Percentiles rank a stretch among this genome's conserved stretches.
phyloP scores from a whole-genome alignment of 1,140 invertebrate species.

The Lucilia cuprina region DNA sequence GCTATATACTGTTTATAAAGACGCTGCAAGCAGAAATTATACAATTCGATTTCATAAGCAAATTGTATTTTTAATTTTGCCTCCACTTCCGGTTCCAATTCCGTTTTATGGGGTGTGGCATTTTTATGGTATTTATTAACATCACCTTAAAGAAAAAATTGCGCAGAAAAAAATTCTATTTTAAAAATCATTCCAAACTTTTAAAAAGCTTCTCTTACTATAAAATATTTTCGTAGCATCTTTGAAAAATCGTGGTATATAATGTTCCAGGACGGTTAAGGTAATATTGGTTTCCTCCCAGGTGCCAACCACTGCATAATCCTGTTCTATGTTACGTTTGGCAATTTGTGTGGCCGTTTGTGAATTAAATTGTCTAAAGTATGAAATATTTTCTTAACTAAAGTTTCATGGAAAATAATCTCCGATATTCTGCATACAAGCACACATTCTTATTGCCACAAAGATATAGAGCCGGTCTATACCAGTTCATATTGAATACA shows the following conservation, averaged over 20 bases:
- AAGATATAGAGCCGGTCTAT: conserved; percentile 82
- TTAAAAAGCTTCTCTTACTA: conserved; percentile 41
- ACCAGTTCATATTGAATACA: conserved; percentile 78
- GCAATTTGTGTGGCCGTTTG: conserved; percentile 80
- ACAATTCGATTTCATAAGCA: conserved; percentile 81
- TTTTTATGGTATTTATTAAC: conserved; percentile 72
- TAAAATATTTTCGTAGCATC: conserved; percentile 67
- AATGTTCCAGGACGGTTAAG: conserved; percentile 81
- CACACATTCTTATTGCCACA: conserved; percentile 74
- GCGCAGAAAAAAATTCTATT: background rate
- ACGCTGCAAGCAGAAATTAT: conserved; percentile 86
- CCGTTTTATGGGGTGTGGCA: conserved; percentile 47
- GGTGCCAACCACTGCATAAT: conserved; percentile 87
- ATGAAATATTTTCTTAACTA: background rate
- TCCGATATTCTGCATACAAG: conserved; percentile 45
- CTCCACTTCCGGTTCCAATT: conserved; percentile 53
- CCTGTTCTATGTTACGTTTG: conserved; percentile 81
- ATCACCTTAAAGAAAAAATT: conserved; percentile 36
- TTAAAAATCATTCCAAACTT: no score
- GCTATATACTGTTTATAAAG: conserved; percentile 82
- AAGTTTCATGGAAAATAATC: no score
- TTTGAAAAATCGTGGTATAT: conserved; percentile 82
- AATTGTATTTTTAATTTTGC: conserved; percentile 50
- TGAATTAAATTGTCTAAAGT: conserved; percentile 80
- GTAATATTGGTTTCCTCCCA: conserved; percentile 87